Evolutionary conservation across 2,888 invertebrate genomes (phyloP), one percentile per base, ranked within the genome.

Genomic region (Acanthosoma haemorrhoidale): DNA sequence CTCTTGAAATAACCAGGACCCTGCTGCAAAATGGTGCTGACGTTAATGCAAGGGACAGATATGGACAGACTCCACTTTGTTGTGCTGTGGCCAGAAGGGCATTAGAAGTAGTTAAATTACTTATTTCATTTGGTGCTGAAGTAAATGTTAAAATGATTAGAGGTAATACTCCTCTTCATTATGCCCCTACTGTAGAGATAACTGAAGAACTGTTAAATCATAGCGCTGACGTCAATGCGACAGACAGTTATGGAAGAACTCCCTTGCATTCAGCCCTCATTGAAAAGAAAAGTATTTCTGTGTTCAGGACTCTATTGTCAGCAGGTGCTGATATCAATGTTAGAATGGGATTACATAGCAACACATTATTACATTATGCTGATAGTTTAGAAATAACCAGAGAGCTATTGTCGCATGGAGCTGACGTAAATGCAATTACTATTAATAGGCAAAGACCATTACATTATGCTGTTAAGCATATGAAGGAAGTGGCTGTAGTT

Each of bases 181-280:
- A 25, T 25, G 51, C 25, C n/a, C 4, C 25, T 51, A 25, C 13
- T n/a, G 51, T 25, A 3, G 25, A 25, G n/a, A 1, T 29, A 5
- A 51, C 51, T 25, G 29, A 25, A 3, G 13, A 25, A 25, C n/a
- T 51, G 8, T n/a, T 51, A 51, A n/a, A 21, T 3, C 4, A n/a
- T 25, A 25, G 51, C 3, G 51, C 51, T 25, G 25, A 51, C 5
- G 51, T 51, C 6, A 51, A 51, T 51, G 3, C 11, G 4, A 21
- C n/a, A 1, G 51, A 51, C 51, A 51, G 29, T 4, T 25, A 6
- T 13, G 51, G 51, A 25, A 51, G 51, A 8, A 9, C 25, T 51
- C 51, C 51, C 8, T n/a, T 51, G n/a, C 51, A 51, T 25, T 51
- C 51, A 51, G 51, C 51, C 13, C n/a, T 51, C n/a, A 51, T 51